Evolutionary conservation across 1,140 invertebrate species (phyloP).

Genomic region (Bombus waltoni): DNA sequence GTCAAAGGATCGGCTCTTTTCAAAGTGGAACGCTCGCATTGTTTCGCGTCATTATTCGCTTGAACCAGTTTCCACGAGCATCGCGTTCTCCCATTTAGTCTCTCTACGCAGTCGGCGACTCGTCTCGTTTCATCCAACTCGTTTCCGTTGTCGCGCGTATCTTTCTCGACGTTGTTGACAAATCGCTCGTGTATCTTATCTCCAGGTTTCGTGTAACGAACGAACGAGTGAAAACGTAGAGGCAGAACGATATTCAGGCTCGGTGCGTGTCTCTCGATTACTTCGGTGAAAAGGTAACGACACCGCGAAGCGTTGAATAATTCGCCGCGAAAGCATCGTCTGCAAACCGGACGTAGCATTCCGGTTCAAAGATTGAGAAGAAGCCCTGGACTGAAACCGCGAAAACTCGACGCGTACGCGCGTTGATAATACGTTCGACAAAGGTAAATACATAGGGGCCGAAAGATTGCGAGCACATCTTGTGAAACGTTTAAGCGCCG

Average conservation of each 20-base stretch:
- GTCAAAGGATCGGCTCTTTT: constrained; percentile 64
- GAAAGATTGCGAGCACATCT: not conserved
- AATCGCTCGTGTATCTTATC: constrained; percentile 2
- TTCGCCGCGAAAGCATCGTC: not conserved
- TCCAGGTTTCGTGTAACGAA: too few relatives aligned
- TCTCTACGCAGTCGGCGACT: not conserved
- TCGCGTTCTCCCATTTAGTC: constrained; percentile 10
- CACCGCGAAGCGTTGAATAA: not conserved
- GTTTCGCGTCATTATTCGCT: constrained; percentile 72
- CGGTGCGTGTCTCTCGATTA: not conserved
- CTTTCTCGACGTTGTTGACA: not conserved
- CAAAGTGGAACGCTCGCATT: constrained; percentile 57
- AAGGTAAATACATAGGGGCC: constrained; percentile 27
- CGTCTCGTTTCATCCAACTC: not conserved
- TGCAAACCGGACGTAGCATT: too few relatives aligned
- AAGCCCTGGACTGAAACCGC: not conserved
- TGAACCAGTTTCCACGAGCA: constrained; percentile 66
- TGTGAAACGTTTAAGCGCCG: not conserved
- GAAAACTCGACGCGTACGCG: not conserved
- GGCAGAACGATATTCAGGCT: not conserved
- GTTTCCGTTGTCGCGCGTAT: not conserved
- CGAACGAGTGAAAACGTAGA: not conserved
- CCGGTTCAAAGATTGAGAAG: not conserved
- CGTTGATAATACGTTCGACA: constrained; percentile 26
- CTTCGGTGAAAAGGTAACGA: constrained; percentile 5